A percentile compares a stretch with the other conserved stretches of the same genome.
Evolutionary conservation across 2,888 invertebrate genomes (phyloP).

Genomic region (Elgonia sp.): DNA sequence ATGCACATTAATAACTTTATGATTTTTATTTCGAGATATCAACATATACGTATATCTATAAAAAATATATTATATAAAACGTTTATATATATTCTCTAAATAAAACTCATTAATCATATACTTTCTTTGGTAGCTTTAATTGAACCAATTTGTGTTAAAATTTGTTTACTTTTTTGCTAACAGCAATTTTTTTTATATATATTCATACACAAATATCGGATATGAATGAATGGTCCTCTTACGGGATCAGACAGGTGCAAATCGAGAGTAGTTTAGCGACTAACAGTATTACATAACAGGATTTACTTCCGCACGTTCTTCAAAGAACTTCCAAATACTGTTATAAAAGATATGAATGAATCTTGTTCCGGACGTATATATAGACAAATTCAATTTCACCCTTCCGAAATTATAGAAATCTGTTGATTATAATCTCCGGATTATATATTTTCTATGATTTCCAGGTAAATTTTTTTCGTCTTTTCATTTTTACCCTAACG

Average conservation of each 20-base stretch:
- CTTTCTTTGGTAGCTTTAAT: slow-evolving; percentile 26
- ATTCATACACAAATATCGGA: slow-evolving; percentile 65
- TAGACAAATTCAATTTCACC: slow-evolving; percentile 9
- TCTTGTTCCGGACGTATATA: slow-evolving; percentile 8
- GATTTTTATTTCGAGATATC: too few relatives aligned
- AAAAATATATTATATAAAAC: too few relatives aligned
- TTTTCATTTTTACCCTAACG: neutral
- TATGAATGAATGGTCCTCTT: slow-evolving; percentile 71
- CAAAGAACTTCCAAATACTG: slow-evolving; percentile 59
- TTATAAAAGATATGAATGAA: slow-evolving; percentile 67
- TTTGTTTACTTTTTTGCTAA: slow-evolving; percentile 23
- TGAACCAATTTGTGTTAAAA: slow-evolving; percentile 22
- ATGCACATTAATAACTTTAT: too few relatives aligned
- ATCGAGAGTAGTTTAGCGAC: slow-evolving; percentile 77
- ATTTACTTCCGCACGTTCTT: slow-evolving; percentile 74
- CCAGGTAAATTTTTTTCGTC: neutral
- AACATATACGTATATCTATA: too few relatives aligned
- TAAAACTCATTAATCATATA: too few relatives aligned
- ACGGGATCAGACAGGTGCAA: slow-evolving; percentile 81
- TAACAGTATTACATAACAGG: slow-evolving; percentile 81
- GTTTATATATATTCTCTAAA: too few relatives aligned
- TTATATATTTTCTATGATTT: neutral
- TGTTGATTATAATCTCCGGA: neutral
- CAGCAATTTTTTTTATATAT: slow-evolving; percentile 40
- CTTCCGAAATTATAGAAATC: neutral